Evolutionary conservation across 2,113 vertebrate genomes (phyloP).

Genomic region (Microcebus tavaratra): DNA sequence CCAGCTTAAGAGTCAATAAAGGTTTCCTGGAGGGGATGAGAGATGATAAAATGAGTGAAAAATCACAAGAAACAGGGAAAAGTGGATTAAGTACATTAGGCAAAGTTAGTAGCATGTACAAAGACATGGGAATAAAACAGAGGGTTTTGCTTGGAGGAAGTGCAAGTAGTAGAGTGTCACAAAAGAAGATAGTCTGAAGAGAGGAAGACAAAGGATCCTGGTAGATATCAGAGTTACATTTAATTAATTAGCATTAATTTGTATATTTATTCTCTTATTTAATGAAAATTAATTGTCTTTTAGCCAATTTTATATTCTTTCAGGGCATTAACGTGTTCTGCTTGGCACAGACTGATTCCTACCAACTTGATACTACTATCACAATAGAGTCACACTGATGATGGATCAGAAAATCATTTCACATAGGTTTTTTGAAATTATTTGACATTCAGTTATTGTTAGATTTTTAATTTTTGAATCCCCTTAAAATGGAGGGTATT

Average conservation of each 20-base stretch:
- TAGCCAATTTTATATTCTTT: background rate
- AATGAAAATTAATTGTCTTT: background rate
- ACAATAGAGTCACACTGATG: background rate
- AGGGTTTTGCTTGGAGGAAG: background rate
- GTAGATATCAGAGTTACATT: background rate
- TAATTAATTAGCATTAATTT: background rate
- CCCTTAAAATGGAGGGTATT: background rate
- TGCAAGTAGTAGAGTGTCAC: background rate
- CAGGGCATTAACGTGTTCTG: background rate
- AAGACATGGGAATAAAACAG: background rate
- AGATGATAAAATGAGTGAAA: background rate
- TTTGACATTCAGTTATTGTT: background rate
- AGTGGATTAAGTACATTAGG: no score
- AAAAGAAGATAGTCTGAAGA: background rate
- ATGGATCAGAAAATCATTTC: background rate
- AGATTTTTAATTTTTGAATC: background rate
- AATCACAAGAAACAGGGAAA: background rate
- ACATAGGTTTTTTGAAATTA: background rate
- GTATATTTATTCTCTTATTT: background rate
- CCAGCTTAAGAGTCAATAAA: background rate
- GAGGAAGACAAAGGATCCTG: background rate
- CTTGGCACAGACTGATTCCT: background rate
- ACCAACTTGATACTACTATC: no score
- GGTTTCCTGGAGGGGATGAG: background rate
- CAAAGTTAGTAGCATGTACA: background rate